These are phyloP conservation scores for Phalacrocorax brasilianus DNA, from an alignment of 2,113 vertebrate genomes.

Conservation along the genomic window DNA sequence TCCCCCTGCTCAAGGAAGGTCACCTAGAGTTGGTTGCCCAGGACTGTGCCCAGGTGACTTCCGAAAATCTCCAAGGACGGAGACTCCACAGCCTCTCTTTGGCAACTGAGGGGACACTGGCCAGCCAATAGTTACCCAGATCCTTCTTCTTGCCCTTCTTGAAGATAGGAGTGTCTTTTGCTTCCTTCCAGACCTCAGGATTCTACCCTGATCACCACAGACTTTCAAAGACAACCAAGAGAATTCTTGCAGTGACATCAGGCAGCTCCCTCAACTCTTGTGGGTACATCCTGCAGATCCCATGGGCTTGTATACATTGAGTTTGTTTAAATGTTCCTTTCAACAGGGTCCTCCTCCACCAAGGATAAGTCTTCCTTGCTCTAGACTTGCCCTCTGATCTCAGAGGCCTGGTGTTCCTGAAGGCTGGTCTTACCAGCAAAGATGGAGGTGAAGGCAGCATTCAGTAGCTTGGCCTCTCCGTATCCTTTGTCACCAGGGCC, in stretches of 20 bases:
- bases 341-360: not conserved
- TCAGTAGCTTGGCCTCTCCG: not conserved
- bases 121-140: not conserved
- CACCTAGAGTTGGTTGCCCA: not conserved
- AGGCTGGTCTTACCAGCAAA: not conserved
- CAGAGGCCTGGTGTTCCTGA: not conserved
- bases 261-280: not conserved
- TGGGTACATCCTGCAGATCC: not conserved
- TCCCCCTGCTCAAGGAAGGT: not conserved
- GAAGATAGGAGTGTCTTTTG: not conserved
- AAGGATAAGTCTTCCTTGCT: not conserved
- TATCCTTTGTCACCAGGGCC: not conserved
- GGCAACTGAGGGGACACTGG: not conserved
- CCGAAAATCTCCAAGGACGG: not conserved
- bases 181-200: not conserved
- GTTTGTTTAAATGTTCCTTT: not conserved
- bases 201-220: not conserved
- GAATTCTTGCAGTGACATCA: not conserved
- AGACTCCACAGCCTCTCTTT: not conserved
- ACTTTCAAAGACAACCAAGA: not conserved
- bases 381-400: not conserved
- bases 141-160: not conserved
- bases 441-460: not conserved
- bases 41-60: not conserved
- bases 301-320: too few relatives aligned